Evolutionary conservation across 2,797 vertebrate genomes (phyloP).

Genomic region (Melanotaenia trifasciata): DNA sequence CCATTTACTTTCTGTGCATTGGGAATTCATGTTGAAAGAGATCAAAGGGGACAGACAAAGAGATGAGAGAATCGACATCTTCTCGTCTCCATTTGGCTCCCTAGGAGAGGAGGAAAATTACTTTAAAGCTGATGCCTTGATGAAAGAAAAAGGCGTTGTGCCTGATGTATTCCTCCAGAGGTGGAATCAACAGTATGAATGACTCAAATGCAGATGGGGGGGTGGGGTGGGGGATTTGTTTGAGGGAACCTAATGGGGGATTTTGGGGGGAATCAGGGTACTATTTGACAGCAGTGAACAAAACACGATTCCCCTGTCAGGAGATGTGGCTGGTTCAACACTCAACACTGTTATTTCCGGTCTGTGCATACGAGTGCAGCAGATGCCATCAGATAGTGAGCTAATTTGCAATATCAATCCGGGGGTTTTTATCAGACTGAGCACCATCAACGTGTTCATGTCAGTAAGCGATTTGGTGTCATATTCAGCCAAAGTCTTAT

Average conservation of each 20-base stretch:
- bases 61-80: slow-evolving; percentile 80
- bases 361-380: slow-evolving; percentile 35
- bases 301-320: slow-evolving; percentile 62
- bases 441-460: slow-evolving; percentile 14
- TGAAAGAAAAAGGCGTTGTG: slow-evolving; percentile 75
- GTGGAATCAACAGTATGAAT: slow-evolving; percentile 76
- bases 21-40: slow-evolving; percentile 74
- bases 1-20: slow-evolving; percentile 73
- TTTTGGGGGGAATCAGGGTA: slow-evolving; percentile 53
- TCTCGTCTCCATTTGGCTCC: slow-evolving; percentile 78
- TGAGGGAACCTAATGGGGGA: slow-evolving; percentile 58
- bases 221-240: slow-evolving; percentile 51
- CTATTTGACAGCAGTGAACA: slow-evolving; percentile 68
- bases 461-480: slow-evolving; percentile 31
- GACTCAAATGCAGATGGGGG: slow-evolving; percentile 62
- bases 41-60: slow-evolving; percentile 80
- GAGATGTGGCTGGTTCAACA: slow-evolving; percentile 55
- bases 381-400: slow-evolving; percentile 53
- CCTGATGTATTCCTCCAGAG: slow-evolving; percentile 73
- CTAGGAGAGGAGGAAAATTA: slow-evolving; percentile 74
- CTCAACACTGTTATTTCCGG: slow-evolving; percentile 49
- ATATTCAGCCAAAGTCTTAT: slow-evolving; percentile 12
- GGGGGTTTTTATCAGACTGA: slow-evolving; percentile 42
- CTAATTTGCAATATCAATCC: slow-evolving; percentile 52
- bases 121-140: slow-evolving; percentile 78